Base-by-base conservation (phyloP, 2,113 vertebrate genomes). In the Syrmaticus mikado region DNA sequence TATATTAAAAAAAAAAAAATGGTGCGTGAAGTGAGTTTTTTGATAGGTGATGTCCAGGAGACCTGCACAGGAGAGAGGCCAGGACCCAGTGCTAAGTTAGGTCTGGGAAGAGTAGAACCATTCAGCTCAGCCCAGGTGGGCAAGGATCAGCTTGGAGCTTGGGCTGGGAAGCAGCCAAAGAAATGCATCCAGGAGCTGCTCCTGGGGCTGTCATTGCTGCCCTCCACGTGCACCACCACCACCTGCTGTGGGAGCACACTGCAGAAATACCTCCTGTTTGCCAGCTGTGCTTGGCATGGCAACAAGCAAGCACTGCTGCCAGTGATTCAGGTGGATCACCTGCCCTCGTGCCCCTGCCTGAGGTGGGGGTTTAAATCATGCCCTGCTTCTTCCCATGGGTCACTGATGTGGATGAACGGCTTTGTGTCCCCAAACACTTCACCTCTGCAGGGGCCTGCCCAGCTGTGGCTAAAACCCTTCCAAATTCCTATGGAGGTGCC, bases 211-310 rank as follows among this genome's bases (percentile, higher is more conserved):
- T 36, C 1, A 11, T 57, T 28, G n/a, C 62, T 19, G n/a, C 9
- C 34, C 32, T 30, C 4, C 8, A 38, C 43, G 18, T 5, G 8
- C 34, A 38, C 10, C 0, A 0, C 10, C 0, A 0, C 2, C 3
- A 4, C 76, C 38, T 43, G 48, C 38, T 61, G 32, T 9, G 34
- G 11, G 10, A 60, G 48, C 68, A 34, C 68, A 57, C 17, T 0
- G 61, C 57, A 48, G 66, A 32, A 70, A 12, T 32, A 0, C n/a
- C 53, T 27, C 58, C 67, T 38, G 38, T 25, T n/a, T 13, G 38
- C 48, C 79, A 71, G 72, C 87, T 50, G 53, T 74, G 82, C 82
- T 45, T 8, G 18, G 25, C 55, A 11, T 2, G 7, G 77, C 41
- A 68, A 43, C 46, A 30, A 46, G 43, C 18, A 22, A 60, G 13